Conservation (phyloP, 2,888 invertebrate genomes). For the Lamellibrachia columna region DNA sequence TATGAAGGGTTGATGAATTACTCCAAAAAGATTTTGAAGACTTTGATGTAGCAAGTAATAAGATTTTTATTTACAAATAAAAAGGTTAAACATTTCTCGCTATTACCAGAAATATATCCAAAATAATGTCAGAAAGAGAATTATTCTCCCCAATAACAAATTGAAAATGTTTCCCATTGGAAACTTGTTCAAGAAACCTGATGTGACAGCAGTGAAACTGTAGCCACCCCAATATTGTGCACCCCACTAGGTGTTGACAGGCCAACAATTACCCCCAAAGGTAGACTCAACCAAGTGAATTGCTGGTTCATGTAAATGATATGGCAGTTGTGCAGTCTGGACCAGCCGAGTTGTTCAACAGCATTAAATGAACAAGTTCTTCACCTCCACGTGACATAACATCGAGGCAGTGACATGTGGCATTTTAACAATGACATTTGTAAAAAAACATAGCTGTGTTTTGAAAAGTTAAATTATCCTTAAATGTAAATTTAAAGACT, state of each 20-base stretch:
- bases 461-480: neutral
- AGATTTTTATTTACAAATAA: neutral
- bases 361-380: neutral
- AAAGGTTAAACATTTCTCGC: neutral
- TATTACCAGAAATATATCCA: neutral
- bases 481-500: neutral
- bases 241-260: neutral
- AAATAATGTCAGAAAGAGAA: neutral
- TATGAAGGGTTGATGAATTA: neutral
- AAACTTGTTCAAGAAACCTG: neutral
- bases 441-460: too few relatives aligned
- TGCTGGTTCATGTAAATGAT: neutral
- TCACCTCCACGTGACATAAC: neutral
- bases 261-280: constrained; percentile 10
- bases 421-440: neutral
- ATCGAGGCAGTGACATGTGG: neutral
- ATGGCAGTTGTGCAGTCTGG: neutral
- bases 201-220: neutral
- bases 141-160: neutral
- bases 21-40: neutral
- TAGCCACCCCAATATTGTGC: constrained; percentile 12
- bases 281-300: neutral
- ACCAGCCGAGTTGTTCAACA: neutral
- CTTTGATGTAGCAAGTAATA: neutral
- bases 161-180: neutral